Percentiles rank a stretch among this genome's conserved stretches.
Evolutionary conservation across 2,797 vertebrate genomes (phyloP).

Genomic region (Hydrocynus forskahlii): DNA sequence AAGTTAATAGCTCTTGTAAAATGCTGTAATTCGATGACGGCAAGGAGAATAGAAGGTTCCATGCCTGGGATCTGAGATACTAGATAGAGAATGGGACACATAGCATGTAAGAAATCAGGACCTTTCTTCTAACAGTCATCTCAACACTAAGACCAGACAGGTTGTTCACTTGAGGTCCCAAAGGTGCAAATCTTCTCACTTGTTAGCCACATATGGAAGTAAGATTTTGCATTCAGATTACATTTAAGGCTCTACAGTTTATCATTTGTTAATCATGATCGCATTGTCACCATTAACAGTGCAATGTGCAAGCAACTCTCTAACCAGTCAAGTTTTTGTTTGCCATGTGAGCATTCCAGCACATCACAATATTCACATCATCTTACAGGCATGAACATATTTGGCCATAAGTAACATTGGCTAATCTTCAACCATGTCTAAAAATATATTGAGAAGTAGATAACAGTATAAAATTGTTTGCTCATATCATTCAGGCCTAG

Average conservation of each 20-base stretch:
- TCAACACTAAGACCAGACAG: neutral
- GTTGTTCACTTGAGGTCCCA: neutral
- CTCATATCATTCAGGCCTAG: too few relatives aligned
- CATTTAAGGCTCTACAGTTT: neutral
- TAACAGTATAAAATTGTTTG: too few relatives aligned
- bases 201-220: neutral
- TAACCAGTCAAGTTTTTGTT: too few relatives aligned
- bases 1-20: slow-evolving; percentile 40
- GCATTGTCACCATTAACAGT: neutral
- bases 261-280: neutral
- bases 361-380: too few relatives aligned
- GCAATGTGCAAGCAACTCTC: neutral
- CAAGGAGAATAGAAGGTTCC: slow-evolving; percentile 9
- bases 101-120: neutral
- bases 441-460: too few relatives aligned
- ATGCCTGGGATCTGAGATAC: slow-evolving; percentile 28
- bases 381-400: too few relatives aligned
- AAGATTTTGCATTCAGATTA: neutral
- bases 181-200: neutral
- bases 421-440: too few relatives aligned
- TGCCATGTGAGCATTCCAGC: too few relatives aligned
- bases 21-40: slow-evolving; percentile 39
- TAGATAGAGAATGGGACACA: slow-evolving; percentile 16
- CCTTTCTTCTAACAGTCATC: neutral
- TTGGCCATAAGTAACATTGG: too few relatives aligned